Conservation (phyloP, 2,888 invertebrate genomes). For the Drosophila cracens region DNA sequence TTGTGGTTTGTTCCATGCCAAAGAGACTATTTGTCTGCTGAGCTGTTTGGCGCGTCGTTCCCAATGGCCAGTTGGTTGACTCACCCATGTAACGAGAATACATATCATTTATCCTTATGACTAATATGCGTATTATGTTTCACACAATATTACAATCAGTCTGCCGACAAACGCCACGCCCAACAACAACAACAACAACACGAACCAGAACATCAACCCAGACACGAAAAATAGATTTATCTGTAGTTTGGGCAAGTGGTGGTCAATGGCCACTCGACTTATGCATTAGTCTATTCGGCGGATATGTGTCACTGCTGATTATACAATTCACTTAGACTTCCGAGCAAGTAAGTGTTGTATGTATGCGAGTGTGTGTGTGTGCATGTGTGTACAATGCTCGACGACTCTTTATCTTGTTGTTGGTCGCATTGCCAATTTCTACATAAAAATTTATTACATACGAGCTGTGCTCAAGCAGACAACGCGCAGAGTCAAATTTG, state of each 20-base stretch:
- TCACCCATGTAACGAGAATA: slow-evolving; percentile 30
- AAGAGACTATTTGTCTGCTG: slow-evolving; percentile 7
- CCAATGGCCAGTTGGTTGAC: slow-evolving; percentile 36
- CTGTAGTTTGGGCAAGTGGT: slow-evolving; percentile 17
- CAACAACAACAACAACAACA: slow-evolving; percentile 1
- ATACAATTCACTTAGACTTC: slow-evolving; percentile 66
- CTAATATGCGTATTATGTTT: slow-evolving; percentile 63
- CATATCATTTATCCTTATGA: slow-evolving; percentile 67
- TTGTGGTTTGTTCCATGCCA: background rate
- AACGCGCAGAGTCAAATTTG: slow-evolving; percentile 60
- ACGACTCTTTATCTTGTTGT: slow-evolving; percentile 36
- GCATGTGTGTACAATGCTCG: slow-evolving; percentile 1
- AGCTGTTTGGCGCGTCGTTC: slow-evolving; percentile 19
- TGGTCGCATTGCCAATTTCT: slow-evolving; percentile 63
- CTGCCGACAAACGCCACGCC: slow-evolving; percentile 35
- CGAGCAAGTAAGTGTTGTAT: slow-evolving; percentile 16
- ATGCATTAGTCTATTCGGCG: slow-evolving; percentile 49
- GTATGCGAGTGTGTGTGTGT: background rate
- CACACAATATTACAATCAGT: slow-evolving; percentile 43
- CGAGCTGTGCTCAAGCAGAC: slow-evolving; percentile 30
- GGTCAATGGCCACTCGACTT: slow-evolving; percentile 20
- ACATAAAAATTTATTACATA: slow-evolving; percentile 69
- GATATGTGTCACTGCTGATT: slow-evolving; percentile 75
- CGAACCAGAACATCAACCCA: background rate
- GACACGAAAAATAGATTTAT: slow-evolving; percentile 9